Percentiles rank a stretch among this genome's conserved stretches.
phyloP scores from a whole-genome alignment of 2,797 vertebrate genomes.

The Intellagama lesueurii region DNA sequence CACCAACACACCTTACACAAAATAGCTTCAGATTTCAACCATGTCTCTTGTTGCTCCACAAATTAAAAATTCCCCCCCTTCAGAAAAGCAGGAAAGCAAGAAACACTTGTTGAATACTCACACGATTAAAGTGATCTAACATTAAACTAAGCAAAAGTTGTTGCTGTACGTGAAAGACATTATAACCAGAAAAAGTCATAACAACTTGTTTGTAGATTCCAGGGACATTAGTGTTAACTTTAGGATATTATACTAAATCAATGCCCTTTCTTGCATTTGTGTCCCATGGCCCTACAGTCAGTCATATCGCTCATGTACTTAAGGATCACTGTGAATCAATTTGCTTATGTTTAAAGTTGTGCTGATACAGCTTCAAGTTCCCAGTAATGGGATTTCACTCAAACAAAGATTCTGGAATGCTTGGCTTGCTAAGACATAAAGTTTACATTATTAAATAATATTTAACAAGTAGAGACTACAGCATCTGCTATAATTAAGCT shows the following conservation, averaged over 20 bases:
- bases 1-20: not conserved
- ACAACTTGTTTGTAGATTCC: not conserved
- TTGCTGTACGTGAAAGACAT: not conserved
- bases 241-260: not conserved
- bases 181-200: not conserved
- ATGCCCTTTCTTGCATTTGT: not conserved
- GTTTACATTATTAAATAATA: not conserved
- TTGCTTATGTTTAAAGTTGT: not conserved
- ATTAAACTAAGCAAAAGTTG: not conserved
- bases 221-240: not conserved
- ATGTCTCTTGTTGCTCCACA: not conserved
- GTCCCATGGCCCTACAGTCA: not conserved
- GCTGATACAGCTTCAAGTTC: not conserved
- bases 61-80: not conserved
- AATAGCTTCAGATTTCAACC: not conserved
- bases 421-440: not conserved
- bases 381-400: not conserved
- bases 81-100: no score
- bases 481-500: not conserved
- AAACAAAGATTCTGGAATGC: not conserved
- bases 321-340: not conserved
- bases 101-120: not conserved
- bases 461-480: not conserved
- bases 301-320: no score
- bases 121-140: not conserved